Evolutionary conservation across 2,113 vertebrate species (phyloP).

Genomic region (Charina bottae): DNA sequence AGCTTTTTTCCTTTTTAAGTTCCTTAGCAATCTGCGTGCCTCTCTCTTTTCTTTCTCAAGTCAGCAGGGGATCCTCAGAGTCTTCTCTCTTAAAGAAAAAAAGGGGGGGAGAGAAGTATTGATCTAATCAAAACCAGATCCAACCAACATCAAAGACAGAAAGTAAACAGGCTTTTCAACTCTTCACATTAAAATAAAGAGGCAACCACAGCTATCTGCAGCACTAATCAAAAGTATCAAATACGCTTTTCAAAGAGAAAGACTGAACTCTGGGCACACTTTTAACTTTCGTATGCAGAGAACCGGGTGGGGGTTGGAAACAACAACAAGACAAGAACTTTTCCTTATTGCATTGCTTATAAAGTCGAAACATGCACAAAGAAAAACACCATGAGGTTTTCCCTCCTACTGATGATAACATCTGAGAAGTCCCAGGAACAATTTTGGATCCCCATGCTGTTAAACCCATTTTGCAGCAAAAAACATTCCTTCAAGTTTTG

Average conservation of each 20-base stretch:
- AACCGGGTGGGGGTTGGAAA: background rate
- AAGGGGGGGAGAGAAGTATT: conserved; percentile 82
- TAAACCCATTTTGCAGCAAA: conserved; percentile 63
- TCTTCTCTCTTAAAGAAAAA: conserved; percentile 87
- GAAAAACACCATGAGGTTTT: background rate
- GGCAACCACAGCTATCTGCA: conserved; percentile 63
- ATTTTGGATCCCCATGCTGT: conserved; percentile 36
- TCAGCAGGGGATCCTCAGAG: conserved; percentile 93
- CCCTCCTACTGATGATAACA: background rate
- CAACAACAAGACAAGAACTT: conserved; percentile 17
- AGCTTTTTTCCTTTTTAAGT: conserved; percentile 70
- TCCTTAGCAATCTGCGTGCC: conserved; percentile 73
- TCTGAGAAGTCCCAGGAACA: conserved; percentile 36
- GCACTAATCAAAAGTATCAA: conserved; percentile 70
- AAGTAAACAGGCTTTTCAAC: conserved; percentile 87
- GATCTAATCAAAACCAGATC: conserved; percentile 98
- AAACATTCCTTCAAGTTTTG: conserved; percentile 45
- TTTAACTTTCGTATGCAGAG: conserved; percentile 35
- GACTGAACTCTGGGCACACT: conserved; percentile 66
- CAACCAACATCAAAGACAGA: conserved; percentile 90
- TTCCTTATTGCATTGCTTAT: conserved; percentile 20
- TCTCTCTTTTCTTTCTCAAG: conserved; percentile 77
- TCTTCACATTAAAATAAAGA: conserved; percentile 71
- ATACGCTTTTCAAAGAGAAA: conserved; percentile 66
- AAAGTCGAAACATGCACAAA: conserved; percentile 4